These are phyloP conservation scores for Trichechus manatus DNA, from an alignment of 2,113 vertebrate species.

Conservation along the genomic window DNA sequence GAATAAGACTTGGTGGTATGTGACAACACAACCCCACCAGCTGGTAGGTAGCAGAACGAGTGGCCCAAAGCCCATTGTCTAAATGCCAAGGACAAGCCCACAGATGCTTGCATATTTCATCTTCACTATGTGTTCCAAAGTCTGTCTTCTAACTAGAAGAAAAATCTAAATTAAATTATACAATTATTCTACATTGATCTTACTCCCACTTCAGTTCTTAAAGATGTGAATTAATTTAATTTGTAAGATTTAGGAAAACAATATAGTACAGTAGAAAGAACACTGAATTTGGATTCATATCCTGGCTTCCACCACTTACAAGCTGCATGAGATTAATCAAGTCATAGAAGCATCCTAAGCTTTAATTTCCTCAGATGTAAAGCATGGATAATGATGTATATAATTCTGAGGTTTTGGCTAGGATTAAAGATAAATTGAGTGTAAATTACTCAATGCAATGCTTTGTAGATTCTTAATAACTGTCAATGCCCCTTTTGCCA, in stretches of 20 bases:
- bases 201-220: slow-evolving; percentile 65
- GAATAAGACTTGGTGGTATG: background rate
- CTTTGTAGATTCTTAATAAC: background rate
- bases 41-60: slow-evolving; percentile 67
- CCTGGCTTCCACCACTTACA: slow-evolving; percentile 53
- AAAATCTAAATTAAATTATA: slow-evolving; percentile 69
- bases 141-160: slow-evolving; percentile 66
- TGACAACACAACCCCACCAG: slow-evolving; percentile 49
- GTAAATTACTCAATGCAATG: background rate
- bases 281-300: slow-evolving; percentile 55
- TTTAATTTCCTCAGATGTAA: slow-evolving; percentile 18
- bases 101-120: slow-evolving; percentile 67
- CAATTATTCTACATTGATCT: slow-evolving; percentile 69
- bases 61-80: slow-evolving; percentile 56
- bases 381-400: background rate
- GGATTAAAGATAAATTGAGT: slow-evolving; percentile 36
- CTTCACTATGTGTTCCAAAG: slow-evolving; percentile 69
- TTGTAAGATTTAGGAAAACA: slow-evolving; percentile 68
- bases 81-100: slow-evolving; percentile 74
- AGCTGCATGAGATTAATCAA: slow-evolving; percentile 57
- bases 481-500: background rate
- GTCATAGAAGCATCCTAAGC: slow-evolving; percentile 37
- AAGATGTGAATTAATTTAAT: slow-evolving; percentile 75
- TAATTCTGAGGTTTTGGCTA: background rate
- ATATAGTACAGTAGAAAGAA: slow-evolving; percentile 66